Evolutionary conservation across 2,797 vertebrate genomes (phyloP), one percentile per base, ranked within the genome.

Genomic region (Acrocephalus scirpaceus): DNA sequence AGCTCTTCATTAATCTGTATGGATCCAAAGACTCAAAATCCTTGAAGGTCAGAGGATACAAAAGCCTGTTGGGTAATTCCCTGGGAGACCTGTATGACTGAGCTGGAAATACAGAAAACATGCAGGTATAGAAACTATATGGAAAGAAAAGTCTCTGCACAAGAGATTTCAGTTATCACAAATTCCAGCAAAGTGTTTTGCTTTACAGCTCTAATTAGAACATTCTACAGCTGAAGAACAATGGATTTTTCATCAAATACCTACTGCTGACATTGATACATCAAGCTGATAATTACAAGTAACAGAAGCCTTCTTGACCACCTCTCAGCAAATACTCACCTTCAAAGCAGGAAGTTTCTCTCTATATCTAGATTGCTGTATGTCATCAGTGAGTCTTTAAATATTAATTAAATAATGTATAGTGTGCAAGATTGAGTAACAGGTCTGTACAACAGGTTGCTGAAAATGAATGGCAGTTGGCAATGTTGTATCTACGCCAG

Each of bases 271-370:
- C 71, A 64, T 50, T 54, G 90, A 57, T 83, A 50, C 32, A 50
- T 92, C 57, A 80, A 44, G 22, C 10, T 84, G 71, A 67, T 89
- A 60, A 73, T 86, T 79, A 15, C 11, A 17, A 60, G 22, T 77
- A 80, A 57, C 18, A 74, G 53, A 74, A 85, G 40, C 38, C 14
- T 86, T 81, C 69, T 79, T 94, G 71, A 67, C 70, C 19, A 50
- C 21, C n/a, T 86, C 54, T 86, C 76, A 78, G 34, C 25, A 90
- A 76, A 85, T 70, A 64, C 1, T 80, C 29, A 26, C 76, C 62
- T 90, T 94, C 85, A 94, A 91, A 93, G 47, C 48, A 71, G 51
- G 25, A 92, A 85, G 53, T 82, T 79, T 84, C 20, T 72, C 20
- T 72, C 21, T 47, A 1, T 84, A 32, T 48, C 36, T 86, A 42